phyloP scores from a whole-genome alignment of 2,797 vertebrate genomes.

The Setipinna tenuifilis region DNA sequence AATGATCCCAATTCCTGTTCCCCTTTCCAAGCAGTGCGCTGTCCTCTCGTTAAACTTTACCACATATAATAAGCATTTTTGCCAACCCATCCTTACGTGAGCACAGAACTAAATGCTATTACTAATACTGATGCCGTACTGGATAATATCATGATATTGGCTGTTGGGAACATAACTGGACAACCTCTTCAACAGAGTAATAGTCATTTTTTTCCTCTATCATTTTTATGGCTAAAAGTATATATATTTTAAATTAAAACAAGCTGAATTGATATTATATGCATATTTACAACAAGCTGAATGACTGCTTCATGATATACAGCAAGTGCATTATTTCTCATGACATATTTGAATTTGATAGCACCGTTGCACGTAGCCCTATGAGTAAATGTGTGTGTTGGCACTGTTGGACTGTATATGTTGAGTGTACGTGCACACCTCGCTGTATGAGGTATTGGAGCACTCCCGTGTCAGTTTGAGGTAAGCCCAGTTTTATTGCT shows the following conservation, averaged over 20 bases:
- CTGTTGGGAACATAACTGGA: not conserved
- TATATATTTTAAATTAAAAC: too few relatives aligned
- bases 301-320: not conserved
- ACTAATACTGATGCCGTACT: not conserved
- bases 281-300: too few relatives aligned
- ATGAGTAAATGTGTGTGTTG: too few relatives aligned
- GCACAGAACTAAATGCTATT: not conserved
- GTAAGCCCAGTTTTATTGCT: not conserved
- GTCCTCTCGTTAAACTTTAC: not conserved
- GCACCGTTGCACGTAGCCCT: too few relatives aligned
- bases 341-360: not conserved
- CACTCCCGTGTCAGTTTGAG: conserved; percentile 12
- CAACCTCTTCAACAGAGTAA: not conserved
- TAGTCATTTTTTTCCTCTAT: not conserved
- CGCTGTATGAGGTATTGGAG: not conserved
- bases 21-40: not conserved
- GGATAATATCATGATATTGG: not conserved
- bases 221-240: not conserved
- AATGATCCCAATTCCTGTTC: not conserved
- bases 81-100: not conserved
- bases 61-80: not conserved
- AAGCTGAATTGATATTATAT: too few relatives aligned
- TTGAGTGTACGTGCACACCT: not conserved
- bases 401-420: too few relatives aligned
- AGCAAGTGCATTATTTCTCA: not conserved